Evolutionary conservation across 2,888 invertebrate species (phyloP).

Genomic region (Liodrosophila aerea): DNA sequence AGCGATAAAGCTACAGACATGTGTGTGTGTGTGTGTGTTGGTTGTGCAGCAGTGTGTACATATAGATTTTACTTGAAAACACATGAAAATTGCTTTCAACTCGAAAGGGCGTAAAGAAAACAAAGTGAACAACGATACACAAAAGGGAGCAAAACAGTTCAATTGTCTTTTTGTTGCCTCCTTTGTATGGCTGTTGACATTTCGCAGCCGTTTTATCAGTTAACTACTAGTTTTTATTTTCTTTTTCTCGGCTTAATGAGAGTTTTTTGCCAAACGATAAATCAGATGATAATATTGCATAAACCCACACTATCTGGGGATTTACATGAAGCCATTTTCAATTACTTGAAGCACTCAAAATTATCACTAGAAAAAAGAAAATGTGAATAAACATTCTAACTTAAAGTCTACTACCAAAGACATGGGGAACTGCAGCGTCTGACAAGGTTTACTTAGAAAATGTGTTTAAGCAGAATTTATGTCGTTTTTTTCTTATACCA

Average conservation of each 20-base stretch:
- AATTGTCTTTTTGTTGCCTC: constrained; percentile 24
- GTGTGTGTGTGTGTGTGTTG: too few relatives aligned
- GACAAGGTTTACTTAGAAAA: constrained; percentile 3
- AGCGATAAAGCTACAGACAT: constrained; percentile 56
- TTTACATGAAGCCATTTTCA: neutral
- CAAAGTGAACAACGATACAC: constrained; percentile 18
- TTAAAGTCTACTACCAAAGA: constrained; percentile 2
- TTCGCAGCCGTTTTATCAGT: constrained; percentile 31
- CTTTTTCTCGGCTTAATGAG: too few relatives aligned
- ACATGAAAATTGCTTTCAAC: constrained; percentile 54
- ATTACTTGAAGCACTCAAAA: too few relatives aligned
- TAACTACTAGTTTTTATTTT: constrained; percentile 25
- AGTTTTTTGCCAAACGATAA: too few relatives aligned
- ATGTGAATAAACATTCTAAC: neutral
- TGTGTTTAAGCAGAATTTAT: neutral
- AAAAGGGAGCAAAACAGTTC: constrained; percentile 24
- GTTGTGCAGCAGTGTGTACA: constrained; percentile 2
- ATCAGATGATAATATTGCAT: too few relatives aligned
- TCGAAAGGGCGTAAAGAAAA: constrained; percentile 26
- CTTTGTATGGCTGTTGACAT: constrained; percentile 16
- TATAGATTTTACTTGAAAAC: constrained; percentile 36
- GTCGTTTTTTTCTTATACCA: neutral
- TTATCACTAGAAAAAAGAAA: neutral
- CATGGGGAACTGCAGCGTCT: neutral
- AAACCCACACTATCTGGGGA: too few relatives aligned